A percentile compares a stretch with the other conserved stretches of the same genome.
These are phyloP conservation scores for Takifugu bimaculatus DNA, from an alignment of 2,113 vertebrate species.

Conservation along the genomic window DNA sequence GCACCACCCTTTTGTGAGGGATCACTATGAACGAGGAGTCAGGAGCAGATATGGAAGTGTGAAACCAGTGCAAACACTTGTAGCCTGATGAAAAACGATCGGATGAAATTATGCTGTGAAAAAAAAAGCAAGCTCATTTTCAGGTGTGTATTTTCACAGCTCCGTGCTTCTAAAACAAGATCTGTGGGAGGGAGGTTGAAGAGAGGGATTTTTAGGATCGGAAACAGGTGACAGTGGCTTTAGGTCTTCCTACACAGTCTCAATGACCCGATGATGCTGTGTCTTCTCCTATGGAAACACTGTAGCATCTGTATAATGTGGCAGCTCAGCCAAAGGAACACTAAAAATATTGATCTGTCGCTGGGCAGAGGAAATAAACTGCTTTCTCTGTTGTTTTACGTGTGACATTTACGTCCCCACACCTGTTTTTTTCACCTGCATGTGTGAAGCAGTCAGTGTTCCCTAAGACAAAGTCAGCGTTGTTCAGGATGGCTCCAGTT, in stretches of 20 bases:
- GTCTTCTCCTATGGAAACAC: background rate
- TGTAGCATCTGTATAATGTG: background rate
- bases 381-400: background rate
- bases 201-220: slow-evolving; percentile 29
- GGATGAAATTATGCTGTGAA: background rate
- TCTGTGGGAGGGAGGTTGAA: slow-evolving; percentile 7
- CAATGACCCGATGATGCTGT: slow-evolving; percentile 34
- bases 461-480: background rate
- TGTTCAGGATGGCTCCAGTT: background rate
- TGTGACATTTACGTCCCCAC: background rate
- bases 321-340: no score
- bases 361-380: no score
- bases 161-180: slow-evolving; percentile 4
- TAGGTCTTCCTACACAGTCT: slow-evolving; percentile 15
- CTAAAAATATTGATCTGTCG: no score
- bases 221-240: slow-evolving; percentile 18
- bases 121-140: slow-evolving; percentile 19
- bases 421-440: background rate
- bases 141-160: background rate
- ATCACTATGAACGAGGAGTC: background rate
- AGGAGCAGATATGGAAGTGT: background rate
- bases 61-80: background rate
- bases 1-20: background rate
- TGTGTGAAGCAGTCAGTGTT: background rate
- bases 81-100: background rate